Conservation (phyloP, 2,797 vertebrate species). For the Halcyon leucocephala region DNA sequence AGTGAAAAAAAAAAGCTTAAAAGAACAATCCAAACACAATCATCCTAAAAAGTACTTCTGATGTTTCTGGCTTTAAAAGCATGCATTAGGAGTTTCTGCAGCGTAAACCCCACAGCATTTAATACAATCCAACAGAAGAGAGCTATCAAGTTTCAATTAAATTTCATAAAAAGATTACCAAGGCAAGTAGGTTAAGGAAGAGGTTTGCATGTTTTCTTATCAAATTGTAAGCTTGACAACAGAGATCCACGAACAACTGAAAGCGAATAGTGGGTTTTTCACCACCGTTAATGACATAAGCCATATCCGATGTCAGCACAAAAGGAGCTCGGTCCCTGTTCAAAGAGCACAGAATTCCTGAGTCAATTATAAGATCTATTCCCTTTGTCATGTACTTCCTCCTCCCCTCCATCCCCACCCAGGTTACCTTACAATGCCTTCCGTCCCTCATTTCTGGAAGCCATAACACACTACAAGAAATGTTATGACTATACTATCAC, state of each 20-base stretch:
- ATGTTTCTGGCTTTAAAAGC: neutral
- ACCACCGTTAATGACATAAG: slow-evolving; percentile 97
- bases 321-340: slow-evolving; percentile 95
- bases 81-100: neutral
- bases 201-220: slow-evolving; percentile 93
- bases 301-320: slow-evolving; percentile 98
- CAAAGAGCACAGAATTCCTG: slow-evolving; percentile 13
- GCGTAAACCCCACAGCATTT: neutral
- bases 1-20: neutral
- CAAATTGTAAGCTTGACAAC: slow-evolving; percentile 96
- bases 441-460: neutral
- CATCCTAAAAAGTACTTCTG: neutral
- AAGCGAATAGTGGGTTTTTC: slow-evolving; percentile 97
- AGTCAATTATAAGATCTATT: neutral
- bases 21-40: neutral
- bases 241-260: slow-evolving; percentile 97
- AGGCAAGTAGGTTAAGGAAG: slow-evolving; percentile 94
- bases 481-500: neutral
- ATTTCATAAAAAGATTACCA: slow-evolving; percentile 83
- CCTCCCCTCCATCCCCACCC: neutral
- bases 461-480: neutral
- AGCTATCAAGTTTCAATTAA: neutral
- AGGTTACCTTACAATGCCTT: neutral
- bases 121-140: neutral
- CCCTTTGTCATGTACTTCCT: neutral